Conservation (phyloP, 2,113 vertebrate species). For the Pseudorectes ferrugineus region DNA sequence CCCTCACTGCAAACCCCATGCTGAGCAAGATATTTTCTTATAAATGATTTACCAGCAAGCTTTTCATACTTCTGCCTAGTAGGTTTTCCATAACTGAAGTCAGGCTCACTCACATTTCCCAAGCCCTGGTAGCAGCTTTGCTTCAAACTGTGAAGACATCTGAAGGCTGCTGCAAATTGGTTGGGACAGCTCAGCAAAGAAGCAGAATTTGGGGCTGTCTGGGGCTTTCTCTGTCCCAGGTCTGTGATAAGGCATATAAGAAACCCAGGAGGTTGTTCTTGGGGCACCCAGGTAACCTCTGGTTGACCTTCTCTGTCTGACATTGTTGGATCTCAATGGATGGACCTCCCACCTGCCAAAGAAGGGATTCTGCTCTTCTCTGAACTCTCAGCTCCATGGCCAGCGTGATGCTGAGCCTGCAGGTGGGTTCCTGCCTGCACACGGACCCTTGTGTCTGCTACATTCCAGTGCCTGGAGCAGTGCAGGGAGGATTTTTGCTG, state of each 20-base stretch:
- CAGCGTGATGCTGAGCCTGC: rapidly evolving
- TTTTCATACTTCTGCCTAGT: not conserved
- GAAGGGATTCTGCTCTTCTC: not conserved
- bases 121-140: not conserved
- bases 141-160: not conserved
- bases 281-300: not conserved
- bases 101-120: not conserved
- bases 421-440: not conserved
- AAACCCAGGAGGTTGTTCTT: not conserved
- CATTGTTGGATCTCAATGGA: not conserved
- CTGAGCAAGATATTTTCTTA: constrained; percentile 44
- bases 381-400: rapidly evolving
- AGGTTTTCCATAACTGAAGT: constrained; percentile 41
- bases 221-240: not conserved
- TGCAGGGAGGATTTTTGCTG: not conserved
- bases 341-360: not conserved
- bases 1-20: constrained; percentile 1
- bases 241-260: not conserved
- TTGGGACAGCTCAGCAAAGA: not conserved
- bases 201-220: not conserved
- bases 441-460: rapidly evolving
- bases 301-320: not conserved
- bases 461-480: not conserved
- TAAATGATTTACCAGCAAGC: constrained; percentile 40
- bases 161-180: not conserved